A percentile compares a stretch with the other conserved stretches of the same genome.
Evolutionary conservation across 2,113 vertebrate genomes (phyloP).

Genomic region (Sciurus niger): DNA sequence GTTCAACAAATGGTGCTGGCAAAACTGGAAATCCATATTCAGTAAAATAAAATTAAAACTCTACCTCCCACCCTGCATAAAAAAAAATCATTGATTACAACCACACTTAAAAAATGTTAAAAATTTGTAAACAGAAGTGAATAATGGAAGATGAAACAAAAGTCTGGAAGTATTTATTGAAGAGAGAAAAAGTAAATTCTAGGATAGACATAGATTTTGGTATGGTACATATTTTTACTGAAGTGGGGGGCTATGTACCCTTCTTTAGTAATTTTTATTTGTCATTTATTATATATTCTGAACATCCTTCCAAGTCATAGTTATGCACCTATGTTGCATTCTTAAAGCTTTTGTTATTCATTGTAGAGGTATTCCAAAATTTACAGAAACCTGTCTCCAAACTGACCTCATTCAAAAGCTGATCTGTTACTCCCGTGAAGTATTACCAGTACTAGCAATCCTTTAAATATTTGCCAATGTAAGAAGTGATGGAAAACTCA

Average conservation of each 20-base stretch:
- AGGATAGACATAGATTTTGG: background rate
- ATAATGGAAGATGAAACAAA: background rate
- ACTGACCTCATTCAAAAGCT: background rate
- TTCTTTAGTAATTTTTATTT: constrained; percentile 20
- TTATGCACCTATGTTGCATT: background rate
- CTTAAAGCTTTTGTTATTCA: background rate
- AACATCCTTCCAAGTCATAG: background rate
- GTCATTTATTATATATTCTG: background rate
- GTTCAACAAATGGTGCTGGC: too few species aligned
- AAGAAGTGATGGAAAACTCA: background rate
- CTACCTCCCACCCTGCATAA: too few species aligned
- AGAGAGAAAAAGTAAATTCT: background rate
- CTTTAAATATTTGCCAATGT: background rate
- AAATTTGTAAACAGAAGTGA: background rate
- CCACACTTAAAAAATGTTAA: background rate
- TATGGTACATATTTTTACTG: background rate
- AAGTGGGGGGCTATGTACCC: background rate
- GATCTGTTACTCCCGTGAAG: background rate
- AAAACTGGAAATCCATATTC: too few species aligned
- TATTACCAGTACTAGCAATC: background rate
- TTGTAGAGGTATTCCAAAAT: background rate
- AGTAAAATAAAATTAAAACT: too few species aligned
- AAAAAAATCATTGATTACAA: background rate
- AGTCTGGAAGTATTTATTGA: background rate
- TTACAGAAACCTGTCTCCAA: background rate